Percentiles rank a stretch among this genome's conserved stretches.
Conservation (phyloP, 1,140 invertebrate species). For the Bombyx mandarina region DNA sequence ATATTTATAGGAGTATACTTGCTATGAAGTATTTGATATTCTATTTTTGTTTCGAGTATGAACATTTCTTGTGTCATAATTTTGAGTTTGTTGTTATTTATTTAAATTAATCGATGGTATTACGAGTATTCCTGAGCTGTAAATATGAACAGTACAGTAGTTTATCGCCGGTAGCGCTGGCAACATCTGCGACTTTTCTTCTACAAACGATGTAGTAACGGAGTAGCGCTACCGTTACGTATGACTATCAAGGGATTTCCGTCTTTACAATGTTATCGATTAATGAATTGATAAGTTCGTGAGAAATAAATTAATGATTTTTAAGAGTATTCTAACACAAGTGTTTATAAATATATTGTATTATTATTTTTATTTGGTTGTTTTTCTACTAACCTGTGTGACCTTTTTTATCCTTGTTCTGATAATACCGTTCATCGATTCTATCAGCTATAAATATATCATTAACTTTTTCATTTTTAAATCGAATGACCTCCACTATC, state of each 20-base stretch:
- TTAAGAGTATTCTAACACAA: constrained; percentile 71
- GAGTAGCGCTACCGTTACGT: too few species aligned
- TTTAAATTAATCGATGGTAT: constrained; percentile 50
- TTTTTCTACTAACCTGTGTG: constrained; percentile 60
- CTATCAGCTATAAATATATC: constrained; percentile 56
- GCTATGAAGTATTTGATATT: constrained; percentile 57
- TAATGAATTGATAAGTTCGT: constrained; percentile 65
- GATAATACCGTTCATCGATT: constrained; percentile 33
- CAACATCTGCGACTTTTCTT: neutral
- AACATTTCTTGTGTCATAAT: constrained; percentile 57
- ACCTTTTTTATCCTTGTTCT: constrained; percentile 20
- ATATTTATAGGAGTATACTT: constrained; percentile 63
- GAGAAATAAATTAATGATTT: constrained; percentile 68
- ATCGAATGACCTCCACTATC: too few species aligned
- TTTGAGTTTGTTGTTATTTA: constrained; percentile 58
- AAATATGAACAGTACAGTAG: constrained; percentile 6
- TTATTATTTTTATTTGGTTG: constrained; percentile 67
- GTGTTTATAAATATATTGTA: constrained; percentile 72
- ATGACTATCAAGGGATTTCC: constrained; percentile 27
- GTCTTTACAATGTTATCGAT: constrained; percentile 62
- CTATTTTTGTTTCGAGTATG: constrained; percentile 52
- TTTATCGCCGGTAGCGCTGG: neutral
- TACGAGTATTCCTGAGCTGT: constrained; percentile 26
- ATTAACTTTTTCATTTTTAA: constrained; percentile 7
- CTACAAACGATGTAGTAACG: neutral